Evolutionary conservation across 1,140 invertebrate genomes (phyloP), one percentile per base, ranked within the genome.

Genomic region (Drosophila ambigua): DNA sequence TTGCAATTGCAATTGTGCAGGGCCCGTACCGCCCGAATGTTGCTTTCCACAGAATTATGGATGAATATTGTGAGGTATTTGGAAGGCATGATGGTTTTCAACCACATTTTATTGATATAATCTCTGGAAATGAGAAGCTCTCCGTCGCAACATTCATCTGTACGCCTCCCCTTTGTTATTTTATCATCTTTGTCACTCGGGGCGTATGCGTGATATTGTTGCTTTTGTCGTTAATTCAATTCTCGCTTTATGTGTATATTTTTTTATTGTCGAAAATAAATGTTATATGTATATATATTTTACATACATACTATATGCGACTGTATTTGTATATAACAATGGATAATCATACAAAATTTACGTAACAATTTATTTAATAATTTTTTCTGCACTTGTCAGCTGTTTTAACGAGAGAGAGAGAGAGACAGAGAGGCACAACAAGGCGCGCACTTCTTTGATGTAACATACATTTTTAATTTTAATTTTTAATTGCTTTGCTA

Each of bases 391-490:
- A 84, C 72, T 79, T 84, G 76, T 84, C 80, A 84, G 80, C 76
- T 84, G 80, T 79, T 83, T 51, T 5, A 39, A 4, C 5, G n/a
- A 20, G 41, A 26, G 6, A 15, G 26, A 15, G 26, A 11, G 11
- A 8, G 26, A 2, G 13, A 15, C 2, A 5, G 50, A 35, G 51
- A 11, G 5, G 51, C 58, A 24, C 45, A 13, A 8, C 6, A 31
- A 2, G 28, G 28, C 0, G 6, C 20, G 15, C 39, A 20, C 50
- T 41, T 13, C 43, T 39, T 61, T 41, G n/a, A 57, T 77, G 52
- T 59, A 50, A 68, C 63, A 83, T 79, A 62, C 31, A 83, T 76
- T 68, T 83, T 83, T 84, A 84, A 84, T 84, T 76, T 77, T 76
- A 63, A 72, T 76, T 72, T 76, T 84, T 77, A 84, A 84, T 83